Conservation (phyloP, 2,888 invertebrate species). For the Drosophila nr. perissopoda region DNA sequence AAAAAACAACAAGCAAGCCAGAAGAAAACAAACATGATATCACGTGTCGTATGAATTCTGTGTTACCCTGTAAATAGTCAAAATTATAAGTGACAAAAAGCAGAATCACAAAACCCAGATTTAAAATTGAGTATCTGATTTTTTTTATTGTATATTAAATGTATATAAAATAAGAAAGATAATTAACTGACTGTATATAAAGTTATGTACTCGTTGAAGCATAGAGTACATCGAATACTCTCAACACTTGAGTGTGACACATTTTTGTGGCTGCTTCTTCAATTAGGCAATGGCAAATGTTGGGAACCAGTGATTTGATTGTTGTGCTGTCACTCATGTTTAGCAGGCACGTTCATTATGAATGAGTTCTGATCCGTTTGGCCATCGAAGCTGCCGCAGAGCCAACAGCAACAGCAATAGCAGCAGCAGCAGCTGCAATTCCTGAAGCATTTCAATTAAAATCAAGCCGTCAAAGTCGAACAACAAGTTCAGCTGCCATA, state of each 20-base stretch:
- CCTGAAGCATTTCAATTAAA: constrained; percentile 77
- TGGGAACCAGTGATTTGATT: constrained; percentile 49
- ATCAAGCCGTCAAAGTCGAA: constrained; percentile 59
- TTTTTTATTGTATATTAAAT: not conserved
- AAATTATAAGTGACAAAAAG: not conserved
- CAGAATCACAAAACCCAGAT: too few species aligned
- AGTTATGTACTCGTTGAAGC: not conserved
- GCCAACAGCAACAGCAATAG: not conserved
- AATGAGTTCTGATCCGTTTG: constrained; percentile 72
- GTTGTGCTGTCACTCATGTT: constrained; percentile 57
- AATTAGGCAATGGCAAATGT: constrained; percentile 48
- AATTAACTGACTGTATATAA: not conserved
- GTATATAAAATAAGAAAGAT: not conserved
- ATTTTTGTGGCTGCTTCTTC: constrained; percentile 32
- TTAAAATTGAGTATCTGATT: not conserved
- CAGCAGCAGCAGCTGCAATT: constrained; percentile 21
- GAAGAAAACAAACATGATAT: not conserved
- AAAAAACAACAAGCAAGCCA: not conserved
- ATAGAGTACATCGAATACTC: not conserved
- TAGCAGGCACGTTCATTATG: constrained; percentile 64
- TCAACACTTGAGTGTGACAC: not conserved
- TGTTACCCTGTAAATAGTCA: constrained; percentile 7
- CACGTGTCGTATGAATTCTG: constrained; percentile 30
- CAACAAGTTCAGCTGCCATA: constrained; percentile 26
- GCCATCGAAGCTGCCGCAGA: constrained; percentile 28